Evolutionary conservation across 2,113 vertebrate species (phyloP), one percentile per base, ranked within the genome.

Genomic region (Piprites chloris): DNA sequence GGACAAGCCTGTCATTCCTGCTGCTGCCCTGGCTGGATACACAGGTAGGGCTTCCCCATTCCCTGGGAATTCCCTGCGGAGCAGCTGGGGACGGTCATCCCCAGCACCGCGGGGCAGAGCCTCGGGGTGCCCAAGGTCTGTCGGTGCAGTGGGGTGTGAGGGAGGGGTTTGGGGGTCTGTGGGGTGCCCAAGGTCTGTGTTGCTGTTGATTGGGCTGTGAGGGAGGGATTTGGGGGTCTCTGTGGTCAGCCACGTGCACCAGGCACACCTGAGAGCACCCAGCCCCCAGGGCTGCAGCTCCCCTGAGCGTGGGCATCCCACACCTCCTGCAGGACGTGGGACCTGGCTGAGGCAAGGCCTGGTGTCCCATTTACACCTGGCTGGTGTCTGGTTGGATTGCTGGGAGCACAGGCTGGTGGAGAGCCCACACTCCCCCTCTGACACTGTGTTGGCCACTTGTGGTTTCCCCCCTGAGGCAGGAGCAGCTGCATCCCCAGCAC

Each of bases 1-100:
- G 97, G 99, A 99, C 97, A 99, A 99, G 93, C 99, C 99, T 5
- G 99, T 99, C 97, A 99, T 99, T 73, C 99, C 99, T 62, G 99
- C 99, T 32, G 99, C 99, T 9, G 99, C 99, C 46, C 98, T 99
- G 55, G 99, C 99, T 49, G 99, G 99, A 53, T 99, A 99, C 98
- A 99, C 99, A 98, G 99, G 99, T 99, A 97, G 96, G 98, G 50
- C 15, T 52, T 52, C 26, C 50, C 26, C 50, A 16, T 52, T 27
- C 50, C 50, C 50, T 16, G 26, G 50, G 50, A 52, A 50, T 21
- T 49, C 27, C 32, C 33, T 69, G 93, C 33, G 28, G 42, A 28
- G 30, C 19, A 1, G 15, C 62, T 13, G 41, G 41, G 26, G 21
- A 14, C 41, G 53, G 33, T 4, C 16, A 19, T 67, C 42, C 62